phyloP scores from a whole-genome alignment of 2,797 vertebrate genomes.

The Fundulus diaphanus region DNA sequence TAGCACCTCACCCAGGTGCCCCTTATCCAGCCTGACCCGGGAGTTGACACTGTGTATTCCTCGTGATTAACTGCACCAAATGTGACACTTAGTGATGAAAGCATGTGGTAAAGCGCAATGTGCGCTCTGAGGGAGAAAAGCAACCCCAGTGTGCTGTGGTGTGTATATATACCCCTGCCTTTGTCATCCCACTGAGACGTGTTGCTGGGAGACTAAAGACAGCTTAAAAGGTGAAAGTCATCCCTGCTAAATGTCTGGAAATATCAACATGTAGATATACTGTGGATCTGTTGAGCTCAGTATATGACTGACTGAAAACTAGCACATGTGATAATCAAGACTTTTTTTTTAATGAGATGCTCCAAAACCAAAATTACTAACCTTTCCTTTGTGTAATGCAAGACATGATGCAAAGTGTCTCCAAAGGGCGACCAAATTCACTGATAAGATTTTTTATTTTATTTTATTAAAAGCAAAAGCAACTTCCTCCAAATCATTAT shows the following conservation, averaged over 20 bases:
- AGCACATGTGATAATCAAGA: not conserved
- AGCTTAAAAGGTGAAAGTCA: constrained; percentile 61
- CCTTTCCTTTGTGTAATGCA: not conserved
- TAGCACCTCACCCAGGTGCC: constrained; percentile 4
- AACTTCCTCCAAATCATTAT: not conserved
- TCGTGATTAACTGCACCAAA: constrained; percentile 80
- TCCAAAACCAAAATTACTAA: not conserved
- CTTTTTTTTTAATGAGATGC: not conserved
- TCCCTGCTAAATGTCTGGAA: constrained; percentile 57
- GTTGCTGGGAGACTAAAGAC: constrained; percentile 66
- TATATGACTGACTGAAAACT: not conserved
- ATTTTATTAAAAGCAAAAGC: not conserved
- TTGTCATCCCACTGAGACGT: constrained; percentile 4
- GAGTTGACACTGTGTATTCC: constrained; percentile 73
- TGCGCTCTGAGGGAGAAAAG: constrained; percentile 20
- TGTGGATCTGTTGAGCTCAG: constrained; percentile 8
- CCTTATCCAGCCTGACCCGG: constrained; percentile 63
- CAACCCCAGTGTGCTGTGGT: constrained; percentile 1
- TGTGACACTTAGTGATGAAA: constrained; percentile 64
- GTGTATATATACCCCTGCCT: constrained; percentile 2
- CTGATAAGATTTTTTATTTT: too few relatives aligned
- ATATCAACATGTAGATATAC: constrained; percentile 52
- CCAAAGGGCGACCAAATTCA: not conserved
- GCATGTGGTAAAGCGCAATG: constrained; percentile 34
- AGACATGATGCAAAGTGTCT: not conserved